phyloP scores from a whole-genome alignment of 1,140 invertebrate genomes.

The Apolygus lucorum region DNA sequence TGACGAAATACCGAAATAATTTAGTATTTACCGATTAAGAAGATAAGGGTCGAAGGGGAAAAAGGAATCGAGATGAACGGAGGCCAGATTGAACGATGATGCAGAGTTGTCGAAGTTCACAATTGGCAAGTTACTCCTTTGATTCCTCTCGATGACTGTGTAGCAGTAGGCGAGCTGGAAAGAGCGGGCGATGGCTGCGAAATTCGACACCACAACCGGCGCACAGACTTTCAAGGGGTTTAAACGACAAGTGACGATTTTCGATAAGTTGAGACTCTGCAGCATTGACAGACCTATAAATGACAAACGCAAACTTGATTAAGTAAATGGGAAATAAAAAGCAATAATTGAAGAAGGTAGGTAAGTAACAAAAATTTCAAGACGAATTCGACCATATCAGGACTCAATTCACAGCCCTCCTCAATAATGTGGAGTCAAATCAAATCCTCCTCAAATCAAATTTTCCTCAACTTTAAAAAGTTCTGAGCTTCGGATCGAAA shows the following conservation, averaged over 20 bases:
- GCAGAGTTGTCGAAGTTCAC: slow-evolving; percentile 44
- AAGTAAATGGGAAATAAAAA: no score
- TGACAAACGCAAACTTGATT: no score
- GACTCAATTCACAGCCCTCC: no score
- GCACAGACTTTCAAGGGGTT: slow-evolving; percentile 78
- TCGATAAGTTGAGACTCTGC: slow-evolving; percentile 68
- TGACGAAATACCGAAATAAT: no score
- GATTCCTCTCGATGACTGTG: slow-evolving; percentile 78
- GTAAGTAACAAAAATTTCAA: no score
- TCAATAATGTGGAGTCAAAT: no score
- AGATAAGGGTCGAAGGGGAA: slow-evolving; percentile 78
- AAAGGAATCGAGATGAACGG: slow-evolving; percentile 52
- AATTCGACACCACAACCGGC: slow-evolving; percentile 65
- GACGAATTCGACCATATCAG: no score
- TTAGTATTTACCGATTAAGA: slow-evolving; percentile 47
- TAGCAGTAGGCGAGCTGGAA: slow-evolving; percentile 90
- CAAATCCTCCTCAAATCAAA: no score
- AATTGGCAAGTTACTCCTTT: slow-evolving; percentile 42
- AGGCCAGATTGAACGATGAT: slow-evolving; percentile 35
- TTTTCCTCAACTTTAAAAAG: no score
- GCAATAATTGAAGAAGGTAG: no score
- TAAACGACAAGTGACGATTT: slow-evolving; percentile 69
- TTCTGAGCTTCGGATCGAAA: no score
- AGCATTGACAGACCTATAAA: slow-evolving; percentile 66
- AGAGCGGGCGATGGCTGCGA: slow-evolving; percentile 72